Conservation (phyloP, 37 sponge, comb jelly and placozoan genomes). For the Spongia lamella region DNA sequence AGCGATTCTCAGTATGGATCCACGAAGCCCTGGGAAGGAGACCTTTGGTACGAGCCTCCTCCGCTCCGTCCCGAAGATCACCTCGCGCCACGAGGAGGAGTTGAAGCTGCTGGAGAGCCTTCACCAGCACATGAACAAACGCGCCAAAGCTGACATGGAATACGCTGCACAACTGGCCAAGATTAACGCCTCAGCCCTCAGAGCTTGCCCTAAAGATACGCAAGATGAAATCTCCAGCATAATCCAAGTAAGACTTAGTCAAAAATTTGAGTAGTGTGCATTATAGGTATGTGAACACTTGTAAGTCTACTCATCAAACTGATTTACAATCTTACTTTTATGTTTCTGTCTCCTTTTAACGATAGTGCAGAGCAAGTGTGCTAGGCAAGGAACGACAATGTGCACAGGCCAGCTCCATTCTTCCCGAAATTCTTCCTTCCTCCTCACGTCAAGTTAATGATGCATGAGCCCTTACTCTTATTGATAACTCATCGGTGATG, state of each 20-base stretch:
- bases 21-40: not conserved
- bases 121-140: conserved; percentile 54
- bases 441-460: no score
- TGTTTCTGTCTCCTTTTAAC: no score
- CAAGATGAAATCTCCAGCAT: not conserved
- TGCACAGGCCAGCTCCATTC: no score
- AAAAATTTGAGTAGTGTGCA: not conserved
- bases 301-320: no score
- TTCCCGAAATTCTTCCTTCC: no score
- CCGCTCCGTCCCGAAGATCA: conserved; percentile 45
- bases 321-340: no score
- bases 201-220: not conserved
- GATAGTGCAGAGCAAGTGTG: no score
- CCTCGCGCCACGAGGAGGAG: conserved; percentile 70
- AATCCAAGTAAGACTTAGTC: not conserved
- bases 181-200: conserved; percentile 29
- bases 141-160: conserved; percentile 62
- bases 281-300: no score
- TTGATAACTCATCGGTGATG: no score
- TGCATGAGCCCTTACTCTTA: no score
- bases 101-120: conserved; percentile 77
- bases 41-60: conserved; percentile 69
- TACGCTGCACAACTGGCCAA: conserved; percentile 60
- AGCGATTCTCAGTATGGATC: no score
- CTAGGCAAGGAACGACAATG: no score